Evolutionary conservation across 1,140 invertebrate genomes (phyloP), one percentile per base, ranked within the genome.

Genomic region (Bombus balteatus): DNA sequence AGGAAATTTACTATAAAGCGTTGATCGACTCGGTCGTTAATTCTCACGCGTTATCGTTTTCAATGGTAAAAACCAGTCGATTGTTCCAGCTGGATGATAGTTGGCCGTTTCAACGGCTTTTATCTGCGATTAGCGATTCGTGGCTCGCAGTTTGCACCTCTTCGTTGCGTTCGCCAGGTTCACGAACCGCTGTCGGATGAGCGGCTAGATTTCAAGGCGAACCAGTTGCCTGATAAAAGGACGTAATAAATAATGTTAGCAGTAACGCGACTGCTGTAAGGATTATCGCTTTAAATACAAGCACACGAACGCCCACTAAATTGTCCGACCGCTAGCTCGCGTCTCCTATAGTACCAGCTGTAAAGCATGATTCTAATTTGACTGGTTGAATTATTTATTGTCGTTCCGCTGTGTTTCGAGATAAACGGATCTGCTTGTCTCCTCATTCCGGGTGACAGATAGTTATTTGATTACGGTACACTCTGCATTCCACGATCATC

Each of bases 151-250:
- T 78, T 66, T 34, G 66, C 66, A 65, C 43, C 59, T 82, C 72
- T 65, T 13, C 59, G 37, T 32, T 73, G 53, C 72, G 62, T 77
- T 86, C 66, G 83, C 76, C 65, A 79, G 57, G 76, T 83, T 83
- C 87, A 66, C 73, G 80, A 77, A 68, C 68, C 73, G 74, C 74
- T 80, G 59, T 62, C 41, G 66, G 80, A 73, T 47, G 76, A 81
- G 75, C 88, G 75, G 75, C 83, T 90, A 90, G 89, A 90, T 90
- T 75, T 90, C 89, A 90, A 90, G 89, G 89, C 83, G 77, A 90
- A 81, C 89, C 83, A 59, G 89, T 90, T 86, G 68, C 37, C 81
- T 82, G 87, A 88, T 90, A 90, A 90, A 90, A 90, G 86, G 77
- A 76, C 71, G 74, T 70, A 86, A 90, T 90, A 90, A 90, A 90